Percentiles rank a stretch among this genome's conserved stretches.
Conservation (phyloP, 2,888 invertebrate genomes). For the Amiota mariae region DNA sequence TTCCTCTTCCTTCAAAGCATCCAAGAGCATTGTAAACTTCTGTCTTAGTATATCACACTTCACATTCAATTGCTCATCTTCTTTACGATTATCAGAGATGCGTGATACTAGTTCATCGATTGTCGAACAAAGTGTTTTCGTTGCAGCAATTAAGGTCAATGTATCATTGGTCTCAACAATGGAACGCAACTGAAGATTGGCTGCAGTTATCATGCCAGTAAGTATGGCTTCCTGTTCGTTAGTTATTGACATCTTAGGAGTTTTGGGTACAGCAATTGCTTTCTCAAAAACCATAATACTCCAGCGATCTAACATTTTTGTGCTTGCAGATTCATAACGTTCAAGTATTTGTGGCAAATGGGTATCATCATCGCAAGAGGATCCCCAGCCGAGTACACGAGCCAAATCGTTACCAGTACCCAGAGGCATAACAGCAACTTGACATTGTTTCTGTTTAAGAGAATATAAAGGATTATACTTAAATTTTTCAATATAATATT, state of each 20-base stretch:
- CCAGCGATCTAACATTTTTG: conserved; percentile 98
- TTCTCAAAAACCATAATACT: conserved; percentile 95
- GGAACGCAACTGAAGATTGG: conserved; percentile 86
- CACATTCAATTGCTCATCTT: conserved; percentile 78
- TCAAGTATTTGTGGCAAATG: conserved; percentile 93
- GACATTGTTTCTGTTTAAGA: conserved; percentile 81
- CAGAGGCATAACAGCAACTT: conserved; percentile 94
- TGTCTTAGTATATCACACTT: conserved; percentile 83
- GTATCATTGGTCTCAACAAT: conserved; percentile 89
- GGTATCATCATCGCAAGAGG: conserved; percentile 95
- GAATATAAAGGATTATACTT: not conserved
- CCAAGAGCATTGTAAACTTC: conserved; percentile 83
- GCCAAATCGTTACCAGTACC: conserved; percentile 98
- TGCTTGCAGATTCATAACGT: conserved; percentile 96
- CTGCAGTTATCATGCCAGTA: conserved; percentile 84
- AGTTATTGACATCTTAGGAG: conserved; percentile 75
- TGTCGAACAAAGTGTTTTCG: conserved; percentile 85
- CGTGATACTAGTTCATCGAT: conserved; percentile 83
- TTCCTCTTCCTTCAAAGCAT: conserved; percentile 82
- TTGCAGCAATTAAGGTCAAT: conserved; percentile 81
- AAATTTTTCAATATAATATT: not conserved
- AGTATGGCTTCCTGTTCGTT: conserved; percentile 75
- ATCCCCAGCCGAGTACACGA: conserved; percentile 96
- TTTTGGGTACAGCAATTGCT: conserved; percentile 77
- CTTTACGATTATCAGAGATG: conserved; percentile 77